Evolutionary conservation across 2,888 invertebrate species (phyloP), one percentile per base, ranked within the genome.

Genomic region (Oligia latruncula): DNA sequence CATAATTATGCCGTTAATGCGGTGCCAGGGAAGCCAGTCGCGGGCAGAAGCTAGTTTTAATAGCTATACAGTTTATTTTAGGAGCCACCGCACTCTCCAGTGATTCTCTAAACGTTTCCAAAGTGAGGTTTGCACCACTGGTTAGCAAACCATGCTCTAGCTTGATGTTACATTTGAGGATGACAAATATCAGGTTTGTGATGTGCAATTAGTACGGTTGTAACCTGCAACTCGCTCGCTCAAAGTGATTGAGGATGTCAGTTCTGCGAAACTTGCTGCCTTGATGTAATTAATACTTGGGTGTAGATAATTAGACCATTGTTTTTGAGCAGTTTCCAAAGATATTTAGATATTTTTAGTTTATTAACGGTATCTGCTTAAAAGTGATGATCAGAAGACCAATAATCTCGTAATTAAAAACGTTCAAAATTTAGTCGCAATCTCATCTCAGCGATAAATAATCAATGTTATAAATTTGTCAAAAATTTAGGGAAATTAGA

Each of bases 101-200:
- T 29, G 3, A 20, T 49, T 68, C 20, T 20, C 3, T 70, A 29
- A 49, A 29, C 6, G 3, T 20, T 29, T 3, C 4, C 11, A 1
- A 29, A 68, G 11, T 68, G 20, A 4, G 20, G 1, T 20, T 1
- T 29, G 11, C 13, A 0, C 70, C 70, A 35, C 49, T 23, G 49
- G 13, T 52, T 70, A 13, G 23, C 13, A 52, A 52, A 20, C 8
- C 35, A 70, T 20, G 6, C 52, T 52, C 8, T 55, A 23, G 35
- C 43, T 77, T 40, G 40, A 68, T 60, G 43, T 77, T 58, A 82
- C 17, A 58, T 62, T 70, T 11, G 65, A 20, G 23, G 15, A 58
- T 66, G 35, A 13, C 15, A 74, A 82, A 55, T 62, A 66, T 71
- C 55, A 49, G 20, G n/a, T 62, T 70, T 82, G 46, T 49, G 9